A percentile compares a stretch with the other conserved stretches of the same genome.
Evolutionary conservation across 1,140 invertebrate genomes (phyloP).

Genomic region (Sarcophaga bullata): DNA sequence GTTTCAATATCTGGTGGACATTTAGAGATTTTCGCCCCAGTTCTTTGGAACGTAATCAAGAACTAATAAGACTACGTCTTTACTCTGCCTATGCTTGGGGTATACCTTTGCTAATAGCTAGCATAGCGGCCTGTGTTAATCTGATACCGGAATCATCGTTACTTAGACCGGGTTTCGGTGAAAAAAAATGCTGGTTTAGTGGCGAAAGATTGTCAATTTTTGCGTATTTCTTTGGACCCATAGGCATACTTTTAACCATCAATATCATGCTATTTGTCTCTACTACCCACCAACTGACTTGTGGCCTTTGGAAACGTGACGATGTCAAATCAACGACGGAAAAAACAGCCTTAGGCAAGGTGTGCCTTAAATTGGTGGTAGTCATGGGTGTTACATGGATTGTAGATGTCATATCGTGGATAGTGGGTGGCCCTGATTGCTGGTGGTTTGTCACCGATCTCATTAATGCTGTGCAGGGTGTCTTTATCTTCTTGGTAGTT

Average conservation of each 20-base stretch:
- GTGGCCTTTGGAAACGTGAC: slow-evolving; percentile 86
- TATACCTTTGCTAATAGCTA: slow-evolving; percentile 77
- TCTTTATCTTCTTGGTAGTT: slow-evolving; percentile 90
- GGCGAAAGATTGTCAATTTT: slow-evolving; percentile 80
- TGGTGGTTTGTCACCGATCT: slow-evolving; percentile 84
- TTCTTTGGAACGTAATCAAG: slow-evolving; percentile 83
- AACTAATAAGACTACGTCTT: slow-evolving; percentile 76
- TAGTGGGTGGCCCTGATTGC: slow-evolving; percentile 78
- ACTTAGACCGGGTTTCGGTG: slow-evolving; percentile 78
- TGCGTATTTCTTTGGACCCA: slow-evolving; percentile 84
- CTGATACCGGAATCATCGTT: slow-evolving; percentile 67
- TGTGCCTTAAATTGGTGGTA: slow-evolving; percentile 84
- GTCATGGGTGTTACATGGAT: slow-evolving; percentile 89
- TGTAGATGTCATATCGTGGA: slow-evolving; percentile 79
- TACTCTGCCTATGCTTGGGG: slow-evolving; percentile 86
- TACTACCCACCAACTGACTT: slow-evolving; percentile 84
- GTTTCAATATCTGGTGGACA: slow-evolving; percentile 95
- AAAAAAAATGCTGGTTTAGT: slow-evolving; percentile 82
- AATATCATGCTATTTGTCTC: slow-evolving; percentile 82
- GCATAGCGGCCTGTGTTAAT: slow-evolving; percentile 77
- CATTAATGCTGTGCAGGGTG: slow-evolving; percentile 85
- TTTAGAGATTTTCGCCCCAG: slow-evolving; percentile 86
- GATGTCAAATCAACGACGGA: slow-evolving; percentile 87
- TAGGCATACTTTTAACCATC: slow-evolving; percentile 78
- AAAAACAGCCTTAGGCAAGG: slow-evolving; percentile 78